Evolutionary conservation across 2,888 invertebrate genomes (phyloP), one percentile per base, ranked within the genome.

Genomic region (Limnephilus rhombicus): DNA sequence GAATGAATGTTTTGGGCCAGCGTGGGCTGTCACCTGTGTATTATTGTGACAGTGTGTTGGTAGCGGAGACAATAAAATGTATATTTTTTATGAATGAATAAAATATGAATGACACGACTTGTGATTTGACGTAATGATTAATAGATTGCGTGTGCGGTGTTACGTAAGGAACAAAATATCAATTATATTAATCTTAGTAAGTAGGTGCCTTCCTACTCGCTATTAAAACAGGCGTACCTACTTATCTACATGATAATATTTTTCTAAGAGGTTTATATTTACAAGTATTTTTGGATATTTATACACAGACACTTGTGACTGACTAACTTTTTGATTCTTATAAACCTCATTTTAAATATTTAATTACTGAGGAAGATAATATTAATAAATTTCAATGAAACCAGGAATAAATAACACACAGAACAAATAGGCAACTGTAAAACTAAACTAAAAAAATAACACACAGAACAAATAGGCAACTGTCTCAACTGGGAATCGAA

Each of bases 41-140:
- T 68, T 68, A 68, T 68, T 68, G 68, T 68, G 68, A 68, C 68
- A 68, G 68, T 68, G 68, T 68, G 68, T 68, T 68, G 68, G 68
- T 68, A 68, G 68, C 68, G 4, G 24, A 68, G 68, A 68, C 68
- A 68, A 68, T 68, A 68, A 68, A 68, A 68, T 9, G 24, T n/a
- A n/a, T n/a, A 68, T 68, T 68, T 68, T 68, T 68, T 68, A 68
- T 68, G 68, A 68, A 68, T 68, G 68, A n/a, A 68, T 68, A n/a
- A 68, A 68, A 68, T 68, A 68, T 68, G 24, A 68, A 68, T n/a
- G 68, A 68, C 68, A 24, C 24, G 68, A 68, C n/a, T 68, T 68
- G 68, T 68, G 68, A 68, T 68, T 68, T n/a, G 68, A 68, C 68
- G 24, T 68, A 68, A 24, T 68, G 68, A 68, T 68, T 68, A 68